Evolutionary conservation across 2,888 invertebrate genomes (phyloP).

Genomic region (Choreutis nemorana): DNA sequence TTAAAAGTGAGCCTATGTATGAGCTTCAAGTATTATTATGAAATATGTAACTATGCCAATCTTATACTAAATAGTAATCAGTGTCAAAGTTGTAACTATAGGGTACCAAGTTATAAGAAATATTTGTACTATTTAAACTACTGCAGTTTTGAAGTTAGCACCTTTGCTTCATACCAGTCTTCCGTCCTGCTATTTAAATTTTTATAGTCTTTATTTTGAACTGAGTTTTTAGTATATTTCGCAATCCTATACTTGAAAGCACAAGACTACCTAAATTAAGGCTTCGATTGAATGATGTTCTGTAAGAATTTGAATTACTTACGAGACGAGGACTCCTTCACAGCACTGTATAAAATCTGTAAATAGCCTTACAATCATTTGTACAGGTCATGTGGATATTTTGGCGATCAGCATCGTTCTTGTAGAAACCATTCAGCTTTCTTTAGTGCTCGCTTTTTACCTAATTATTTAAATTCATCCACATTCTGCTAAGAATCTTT

Average conservation of each 20-base stretch:
- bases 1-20: too few relatives aligned
- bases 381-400: slow-evolving; percentile 68
- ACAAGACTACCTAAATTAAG: slow-evolving; percentile 15
- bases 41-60: slow-evolving; percentile 22
- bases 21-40: too few relatives aligned
- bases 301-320: slow-evolving; percentile 26
- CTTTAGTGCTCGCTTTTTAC: slow-evolving; percentile 34
- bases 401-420: slow-evolving; percentile 58
- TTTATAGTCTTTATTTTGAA: too few relatives aligned
- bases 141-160: slow-evolving; percentile 26
- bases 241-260: too few relatives aligned
- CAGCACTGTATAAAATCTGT: slow-evolving; percentile 35
- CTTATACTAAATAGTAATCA: slow-evolving; percentile 22
- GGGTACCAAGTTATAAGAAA: slow-evolving; percentile 42
- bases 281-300: slow-evolving; percentile 22
- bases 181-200: too few relatives aligned
- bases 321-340: slow-evolving; percentile 27
- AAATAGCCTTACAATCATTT: slow-evolving; percentile 38
- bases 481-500: slow-evolving; percentile 38
- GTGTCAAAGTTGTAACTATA: slow-evolving; percentile 59
- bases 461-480: slow-evolving; percentile 25
- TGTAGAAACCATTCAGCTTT: slow-evolving; percentile 37
- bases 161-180: slow-evolving; percentile 56
- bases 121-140: slow-evolving; percentile 28
- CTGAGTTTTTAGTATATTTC: too few relatives aligned